Base-by-base conservation (phyloP, 2,113 vertebrate species). In the Cryptoleucopteryx plumbea region DNA sequence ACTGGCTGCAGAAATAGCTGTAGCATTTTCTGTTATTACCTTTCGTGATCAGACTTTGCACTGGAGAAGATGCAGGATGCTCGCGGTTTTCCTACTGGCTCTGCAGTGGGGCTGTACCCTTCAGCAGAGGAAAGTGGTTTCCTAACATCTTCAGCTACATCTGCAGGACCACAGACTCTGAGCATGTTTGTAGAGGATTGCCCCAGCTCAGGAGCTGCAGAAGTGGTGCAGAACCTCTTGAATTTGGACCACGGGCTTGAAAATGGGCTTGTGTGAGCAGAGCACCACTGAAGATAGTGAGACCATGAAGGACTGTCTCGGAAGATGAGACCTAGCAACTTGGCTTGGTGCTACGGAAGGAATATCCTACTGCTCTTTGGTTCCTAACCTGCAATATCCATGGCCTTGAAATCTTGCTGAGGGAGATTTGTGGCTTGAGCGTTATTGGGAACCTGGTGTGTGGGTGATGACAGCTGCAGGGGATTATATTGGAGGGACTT, bases 381-480 rank as follows among this genome's bases (percentile, higher is more conserved):
- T 80, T 87, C 88, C 66, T 85, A 68, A 56, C 71, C 81, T 94
- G 67, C 52, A 65, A 62, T 75, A 72, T 31, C 61, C 68, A 15
- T 1, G 31, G 50, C 56, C 67, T 59, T 3, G 16, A 82, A 21
- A 66, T 89, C n/a, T 66, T 74, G 18, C 40, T 16, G 7, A 62
- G 77, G 92, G 90, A 93, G 55, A 65, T 91, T 21, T 85, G 52
- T 82, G 88, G 48, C 84, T 61, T 42, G n/a, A 87, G 66, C 14
- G 10, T 93, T 94, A 61, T 80, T 71, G 42, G 52, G 90, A 32
- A 83, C 82, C 90, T 61, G 59, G 77, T 70, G 65, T 89, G 73
- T 67, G 86, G 86, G 79, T 97, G 89, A 85, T 96, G 93, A 96
- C 92, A 96, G 91, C 91, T 96, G 75, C 55, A 67, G 73, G 58